phyloP scores from a whole-genome alignment of 1,140 invertebrate genomes.

The Penaeus vannamei region DNA sequence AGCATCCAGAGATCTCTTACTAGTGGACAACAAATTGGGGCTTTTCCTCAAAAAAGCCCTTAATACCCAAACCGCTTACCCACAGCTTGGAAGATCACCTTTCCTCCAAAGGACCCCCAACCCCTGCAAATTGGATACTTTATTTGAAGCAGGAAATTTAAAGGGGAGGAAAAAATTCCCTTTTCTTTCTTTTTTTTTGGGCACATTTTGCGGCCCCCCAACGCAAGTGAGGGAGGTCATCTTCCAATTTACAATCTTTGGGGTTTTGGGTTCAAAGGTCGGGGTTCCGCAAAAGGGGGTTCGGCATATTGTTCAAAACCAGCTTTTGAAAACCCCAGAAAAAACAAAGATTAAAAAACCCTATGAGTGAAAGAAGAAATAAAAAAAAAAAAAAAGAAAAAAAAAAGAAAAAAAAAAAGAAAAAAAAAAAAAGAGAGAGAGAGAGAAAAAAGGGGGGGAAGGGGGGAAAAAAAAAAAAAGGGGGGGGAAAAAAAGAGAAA shows the following conservation, averaged over 20 bases:
- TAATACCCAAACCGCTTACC: no score
- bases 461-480: background rate
- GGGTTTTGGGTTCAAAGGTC: slow-evolving; percentile 95
- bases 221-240: slow-evolving; percentile 79
- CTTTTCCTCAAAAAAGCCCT: no score
- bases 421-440: background rate
- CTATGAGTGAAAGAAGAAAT: background rate
- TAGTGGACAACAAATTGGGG: no score
- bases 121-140: no score
- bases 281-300: slow-evolving; percentile 90
- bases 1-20: no score
- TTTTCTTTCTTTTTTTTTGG: slow-evolving; percentile 93
- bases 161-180: slow-evolving; percentile 72
- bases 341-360: slow-evolving; percentile 69
- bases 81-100: no score
- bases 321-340: slow-evolving; percentile 88
- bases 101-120: no score
- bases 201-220: slow-evolving; percentile 86
- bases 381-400: no score
- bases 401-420: slow-evolving; percentile 6
- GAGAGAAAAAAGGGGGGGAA: slow-evolving; percentile 16
- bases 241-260: slow-evolving; percentile 84
- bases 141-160: no score
- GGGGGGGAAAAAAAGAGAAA: background rate
- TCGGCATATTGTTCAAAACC: slow-evolving; percentile 90